Evolutionary conservation across 2,888 invertebrate species (phyloP), one percentile per base, ranked within the genome.

Genomic region (Drosophila antonietae): DNA sequence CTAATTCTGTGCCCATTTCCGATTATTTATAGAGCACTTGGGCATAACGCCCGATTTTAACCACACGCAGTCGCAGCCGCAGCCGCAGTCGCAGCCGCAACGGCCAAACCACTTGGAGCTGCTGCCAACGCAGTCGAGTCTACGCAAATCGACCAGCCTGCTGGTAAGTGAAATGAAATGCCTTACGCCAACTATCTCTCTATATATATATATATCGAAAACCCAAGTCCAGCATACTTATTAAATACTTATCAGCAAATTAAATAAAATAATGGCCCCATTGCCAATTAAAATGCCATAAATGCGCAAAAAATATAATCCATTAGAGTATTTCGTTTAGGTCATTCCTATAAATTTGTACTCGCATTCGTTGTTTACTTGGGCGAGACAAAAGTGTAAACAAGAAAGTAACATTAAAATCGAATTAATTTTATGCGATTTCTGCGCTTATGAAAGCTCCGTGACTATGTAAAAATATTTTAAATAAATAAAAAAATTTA

Each of bases 51-150:
- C 91, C 70, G 92, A 92, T 78, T 75, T 89, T 77, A 91, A 84
- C 81, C 87, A 88, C 82, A 89, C 90, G 78, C 88, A 90, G 78
- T 90, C 90, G 78, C 88, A 90, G 78, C 90, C 90, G 78, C 88
- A 90, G 78, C 90, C 90, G 78, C 88, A 90, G 78, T 89, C 90
- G 78, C 88, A 90, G 78, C 90, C 91, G 79, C 93, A 92, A 90
- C 90, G 93, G 77, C 93, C 93, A 52, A 93, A 89, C 83, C 93
- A 92, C 85, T 89, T 92, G 90, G 93, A 93, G 81, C 86, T 93
- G 81, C 75, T 92, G 85, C 90, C 92, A 63, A 75, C 83, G 72
- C 92, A 92, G 69, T 83, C 91, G 69, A 91, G 89, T 87, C 85
- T 89, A 83, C 89, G 91, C 73, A 93, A 92, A 83, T 84, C 84